These are phyloP conservation scores for Pogonomyrmex barbatus DNA, from an alignment of 1,140 invertebrate genomes.

Conservation along the genomic window DNA sequence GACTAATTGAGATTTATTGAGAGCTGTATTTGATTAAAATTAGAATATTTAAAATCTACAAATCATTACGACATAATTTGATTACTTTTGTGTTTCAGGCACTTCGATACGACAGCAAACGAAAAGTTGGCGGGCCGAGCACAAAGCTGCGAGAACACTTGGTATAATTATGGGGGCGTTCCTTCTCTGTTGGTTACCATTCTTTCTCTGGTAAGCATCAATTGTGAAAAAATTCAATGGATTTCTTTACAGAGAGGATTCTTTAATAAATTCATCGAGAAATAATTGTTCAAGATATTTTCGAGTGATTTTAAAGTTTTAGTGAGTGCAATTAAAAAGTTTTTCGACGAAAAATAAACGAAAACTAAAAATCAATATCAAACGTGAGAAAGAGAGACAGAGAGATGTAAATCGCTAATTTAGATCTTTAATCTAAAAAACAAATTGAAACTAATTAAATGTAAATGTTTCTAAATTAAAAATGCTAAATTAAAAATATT, in stretches of 20 bases:
- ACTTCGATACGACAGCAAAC: constrained; percentile 90
- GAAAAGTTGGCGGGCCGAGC: constrained; percentile 94
- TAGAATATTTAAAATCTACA: not conserved
- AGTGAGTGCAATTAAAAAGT: not conserved
- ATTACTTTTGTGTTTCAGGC: constrained; percentile 85
- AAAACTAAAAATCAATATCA: not conserved
- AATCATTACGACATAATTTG: constrained; percentile 11
- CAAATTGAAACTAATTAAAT: constrained; percentile 6
- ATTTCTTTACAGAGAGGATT: not conserved
- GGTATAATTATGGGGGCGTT: constrained; percentile 97
- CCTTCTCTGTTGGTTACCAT: constrained; percentile 95
- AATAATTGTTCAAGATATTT: not conserved
- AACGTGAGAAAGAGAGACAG: not conserved
- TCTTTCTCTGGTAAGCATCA: constrained; percentile 91
- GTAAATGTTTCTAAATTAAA: not conserved
- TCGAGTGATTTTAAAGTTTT: not conserved
- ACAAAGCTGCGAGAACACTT: constrained; percentile 96
- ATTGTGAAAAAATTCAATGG: not conserved
- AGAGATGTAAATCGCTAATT: not conserved
- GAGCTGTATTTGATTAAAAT: not conserved
- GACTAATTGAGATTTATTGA: not conserved
- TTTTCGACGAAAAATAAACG: not conserved
- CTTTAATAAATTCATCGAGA: not conserved
- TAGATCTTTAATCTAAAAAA: not conserved
- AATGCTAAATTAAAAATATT: not conserved